These are phyloP conservation scores for Propithecus coquereli DNA, from an alignment of 2,113 vertebrate genomes.

Conservation along the genomic window DNA sequence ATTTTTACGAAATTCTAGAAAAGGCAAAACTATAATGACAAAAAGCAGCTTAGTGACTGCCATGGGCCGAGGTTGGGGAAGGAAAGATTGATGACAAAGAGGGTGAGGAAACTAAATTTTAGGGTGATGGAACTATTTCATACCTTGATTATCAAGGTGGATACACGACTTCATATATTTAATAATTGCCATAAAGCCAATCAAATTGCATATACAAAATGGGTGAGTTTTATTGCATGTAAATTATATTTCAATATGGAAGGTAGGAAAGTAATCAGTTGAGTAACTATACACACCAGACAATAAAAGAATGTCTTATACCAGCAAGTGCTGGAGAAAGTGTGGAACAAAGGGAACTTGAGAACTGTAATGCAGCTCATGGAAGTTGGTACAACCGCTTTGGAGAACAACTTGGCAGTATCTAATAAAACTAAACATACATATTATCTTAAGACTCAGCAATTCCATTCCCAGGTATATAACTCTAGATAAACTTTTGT, in stretches of 20 bases:
- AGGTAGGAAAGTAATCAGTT: not conserved
- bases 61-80: not conserved
- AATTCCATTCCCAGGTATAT: not conserved
- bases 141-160: not conserved
- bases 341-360: not conserved
- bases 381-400: not conserved
- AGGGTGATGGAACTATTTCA: not conserved
- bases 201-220: not conserved
- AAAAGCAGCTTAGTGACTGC: not conserved
- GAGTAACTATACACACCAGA: not conserved
- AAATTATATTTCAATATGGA: not conserved
- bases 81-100: not conserved
- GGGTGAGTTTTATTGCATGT: not conserved
- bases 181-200: not conserved
- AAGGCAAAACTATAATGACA: not conserved
- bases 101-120: not conserved
- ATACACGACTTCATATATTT: not conserved
- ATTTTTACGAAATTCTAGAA: conserved; percentile 17
- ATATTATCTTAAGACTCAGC: not conserved
- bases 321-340: not conserved
- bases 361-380: not conserved
- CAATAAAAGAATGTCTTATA: not conserved
- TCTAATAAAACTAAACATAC: not conserved
- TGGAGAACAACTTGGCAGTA: not conserved
- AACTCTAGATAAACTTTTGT: not conserved